Base-by-base conservation (phyloP, 2,113 vertebrate genomes). In the Talpa occidentalis region DNA sequence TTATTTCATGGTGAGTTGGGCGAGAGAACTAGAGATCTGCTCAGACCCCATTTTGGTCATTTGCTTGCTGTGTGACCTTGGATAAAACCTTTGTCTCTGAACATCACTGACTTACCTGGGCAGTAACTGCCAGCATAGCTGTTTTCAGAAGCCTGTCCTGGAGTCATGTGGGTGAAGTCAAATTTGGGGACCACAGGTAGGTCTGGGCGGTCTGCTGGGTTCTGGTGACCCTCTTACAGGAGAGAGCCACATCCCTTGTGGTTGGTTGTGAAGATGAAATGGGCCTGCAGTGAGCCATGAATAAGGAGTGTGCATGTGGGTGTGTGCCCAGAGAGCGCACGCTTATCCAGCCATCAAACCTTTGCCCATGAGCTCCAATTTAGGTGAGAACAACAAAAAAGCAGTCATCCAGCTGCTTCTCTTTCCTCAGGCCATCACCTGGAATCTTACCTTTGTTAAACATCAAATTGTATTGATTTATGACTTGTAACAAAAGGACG, bases 91-190 rank as follows among this genome's bases (percentile, higher is more conserved):
- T 4, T 40, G 70, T 10, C 60, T 87, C 47, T 91, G 92, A 66
- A 60, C 40, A 37, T 59, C 59, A 7, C 15, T 16, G 70, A 44
- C 59, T 32, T 24, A 28, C 8, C 24, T 28, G 54, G 88, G 30
- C 47, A 16, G 7, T 1, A 21, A 26, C 37, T 24, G 28, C 6
- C 19, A 70, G 1, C 10, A 0, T 3, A 14, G 44, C 52, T 74
- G 2, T 28, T 0, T 3, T 26, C 52, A 3, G 56, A 35, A 5
- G 12, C 44, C n/a, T 35, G 26, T 12, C 47, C 8, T 0, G 6
- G 30, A 7, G 10, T 32, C 52, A 8, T 30, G 12, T 47, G 35
- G 37, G 14, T 47, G 72, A 37, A 77, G 35, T 74, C 32, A 22
- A 6, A 52, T 83, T 40, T 83, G 79, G 54, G 64, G 59, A 70